Conservation (phyloP, 2,113 vertebrate species). For the Scalopus aquaticus region DNA sequence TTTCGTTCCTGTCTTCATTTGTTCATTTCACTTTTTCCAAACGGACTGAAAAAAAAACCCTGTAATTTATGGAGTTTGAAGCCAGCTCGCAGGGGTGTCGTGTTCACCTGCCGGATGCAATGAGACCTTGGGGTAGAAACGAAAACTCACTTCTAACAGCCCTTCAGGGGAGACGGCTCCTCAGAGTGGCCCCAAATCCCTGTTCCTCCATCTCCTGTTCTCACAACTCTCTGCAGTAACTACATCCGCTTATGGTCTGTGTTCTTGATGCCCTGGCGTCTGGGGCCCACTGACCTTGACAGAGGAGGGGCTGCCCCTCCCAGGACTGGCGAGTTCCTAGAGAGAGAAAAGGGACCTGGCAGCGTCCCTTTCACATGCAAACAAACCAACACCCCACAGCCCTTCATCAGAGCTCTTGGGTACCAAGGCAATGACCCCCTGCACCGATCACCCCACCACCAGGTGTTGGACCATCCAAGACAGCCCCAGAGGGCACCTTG, state of each 20-base stretch:
- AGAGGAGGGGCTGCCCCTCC: neutral
- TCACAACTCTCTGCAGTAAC: neutral
- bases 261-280: neutral
- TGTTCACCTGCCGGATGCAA: neutral
- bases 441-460: neutral
- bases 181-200: neutral
- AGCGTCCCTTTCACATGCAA: neutral
- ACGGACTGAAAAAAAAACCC: neutral
- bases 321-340: neutral
- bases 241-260: neutral
- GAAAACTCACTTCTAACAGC: rapidly evolving
- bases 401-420: neutral
- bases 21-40: slow-evolving; percentile 75
- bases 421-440: rapidly evolving
- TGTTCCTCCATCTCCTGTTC: neutral
- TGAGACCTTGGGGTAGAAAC: rapidly evolving
- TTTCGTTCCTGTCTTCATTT: slow-evolving; percentile 78
- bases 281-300: neutral
- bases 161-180: neutral
- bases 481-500: too few relatives aligned
- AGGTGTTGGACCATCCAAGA: rapidly evolving
- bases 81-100: neutral
- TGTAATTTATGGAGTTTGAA: slow-evolving; percentile 65
- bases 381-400: neutral
- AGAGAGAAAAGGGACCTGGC: neutral